A percentile compares a stretch with the other conserved stretches of the same genome.
phyloP scores from a whole-genome alignment of 2,113 vertebrate species.

The Dasypus novemcinctus region DNA sequence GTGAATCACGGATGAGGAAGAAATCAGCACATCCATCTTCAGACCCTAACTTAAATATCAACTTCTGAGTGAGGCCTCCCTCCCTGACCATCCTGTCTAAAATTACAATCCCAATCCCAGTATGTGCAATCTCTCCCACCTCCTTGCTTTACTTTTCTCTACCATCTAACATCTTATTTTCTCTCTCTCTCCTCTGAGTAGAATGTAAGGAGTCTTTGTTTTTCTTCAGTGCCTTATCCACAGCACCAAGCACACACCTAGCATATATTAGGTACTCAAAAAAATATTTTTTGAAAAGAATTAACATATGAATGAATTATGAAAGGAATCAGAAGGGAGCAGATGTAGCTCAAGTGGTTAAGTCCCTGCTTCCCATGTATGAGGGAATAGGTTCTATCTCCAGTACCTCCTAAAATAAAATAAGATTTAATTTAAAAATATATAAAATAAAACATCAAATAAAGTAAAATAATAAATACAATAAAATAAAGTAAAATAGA shows the following conservation, averaged over 20 bases:
- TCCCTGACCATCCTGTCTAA: not conserved
- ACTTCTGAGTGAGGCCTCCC: not conserved
- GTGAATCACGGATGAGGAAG: not conserved
- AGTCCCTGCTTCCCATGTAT: too few species aligned
- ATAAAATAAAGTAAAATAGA: not conserved
- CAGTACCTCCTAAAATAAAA: too few species aligned
- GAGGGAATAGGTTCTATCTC: too few species aligned
- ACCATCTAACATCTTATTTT: not conserved
- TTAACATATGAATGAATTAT: not conserved
- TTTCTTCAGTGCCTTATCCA: not conserved
- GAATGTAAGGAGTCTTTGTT: not conserved
- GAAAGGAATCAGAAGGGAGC: not conserved
- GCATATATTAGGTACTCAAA: not conserved
- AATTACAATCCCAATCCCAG: not conserved
- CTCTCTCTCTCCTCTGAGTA: not conserved
- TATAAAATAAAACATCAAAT: too few species aligned
- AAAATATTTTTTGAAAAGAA: not conserved
- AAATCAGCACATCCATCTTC: not conserved
- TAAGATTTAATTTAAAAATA: too few species aligned
- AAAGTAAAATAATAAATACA: not conserved
- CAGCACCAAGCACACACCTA: not conserved
- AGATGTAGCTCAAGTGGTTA: too few species aligned
- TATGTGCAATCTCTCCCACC: not conserved
- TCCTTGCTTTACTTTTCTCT: not conserved
- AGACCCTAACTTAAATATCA: not conserved